Evolutionary conservation across 2,113 vertebrate species (phyloP).

Genomic region (Bos indicus): DNA sequence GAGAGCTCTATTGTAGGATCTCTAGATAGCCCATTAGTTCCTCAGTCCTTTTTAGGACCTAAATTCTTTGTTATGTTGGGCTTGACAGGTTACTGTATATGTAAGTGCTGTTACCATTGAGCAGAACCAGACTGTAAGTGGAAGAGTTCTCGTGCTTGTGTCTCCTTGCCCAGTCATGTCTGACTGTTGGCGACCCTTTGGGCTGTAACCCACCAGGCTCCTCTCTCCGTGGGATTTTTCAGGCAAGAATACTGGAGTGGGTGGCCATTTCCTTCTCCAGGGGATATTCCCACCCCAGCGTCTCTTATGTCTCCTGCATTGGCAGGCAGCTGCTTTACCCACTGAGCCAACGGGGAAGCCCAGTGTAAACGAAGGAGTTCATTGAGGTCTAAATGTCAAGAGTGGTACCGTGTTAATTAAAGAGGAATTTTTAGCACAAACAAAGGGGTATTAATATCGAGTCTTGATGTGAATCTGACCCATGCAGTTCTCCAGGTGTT

Average conservation of each 20-base stretch:
- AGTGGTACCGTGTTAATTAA: background rate
- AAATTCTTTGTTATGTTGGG: background rate
- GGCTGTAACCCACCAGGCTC: background rate
- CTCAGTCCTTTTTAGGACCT: background rate
- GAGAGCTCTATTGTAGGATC: background rate
- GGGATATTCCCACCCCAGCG: background rate
- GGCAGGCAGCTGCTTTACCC: background rate
- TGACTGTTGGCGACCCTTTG: background rate
- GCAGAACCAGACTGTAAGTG: background rate
- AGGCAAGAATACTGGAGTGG: background rate
- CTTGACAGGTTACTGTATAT: background rate
- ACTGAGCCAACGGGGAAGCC: background rate
- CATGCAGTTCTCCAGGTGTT: no score
- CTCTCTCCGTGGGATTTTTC: background rate
- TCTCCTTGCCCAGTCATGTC: background rate
- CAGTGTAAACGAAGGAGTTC: background rate
- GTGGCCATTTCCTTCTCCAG: background rate
- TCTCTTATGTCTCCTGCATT: background rate
- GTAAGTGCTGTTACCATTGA: background rate
- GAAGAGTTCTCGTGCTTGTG: background rate
- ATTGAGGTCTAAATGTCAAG: background rate
- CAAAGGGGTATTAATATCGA: background rate
- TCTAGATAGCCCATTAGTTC: no score
- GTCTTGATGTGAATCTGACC: fast-evolving
- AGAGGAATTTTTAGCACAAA: background rate